A percentile compares a stretch with the other conserved stretches of the same genome.
phyloP scores from a whole-genome alignment of 2,797 vertebrate genomes.

The Chaetodon trifasciatus region DNA sequence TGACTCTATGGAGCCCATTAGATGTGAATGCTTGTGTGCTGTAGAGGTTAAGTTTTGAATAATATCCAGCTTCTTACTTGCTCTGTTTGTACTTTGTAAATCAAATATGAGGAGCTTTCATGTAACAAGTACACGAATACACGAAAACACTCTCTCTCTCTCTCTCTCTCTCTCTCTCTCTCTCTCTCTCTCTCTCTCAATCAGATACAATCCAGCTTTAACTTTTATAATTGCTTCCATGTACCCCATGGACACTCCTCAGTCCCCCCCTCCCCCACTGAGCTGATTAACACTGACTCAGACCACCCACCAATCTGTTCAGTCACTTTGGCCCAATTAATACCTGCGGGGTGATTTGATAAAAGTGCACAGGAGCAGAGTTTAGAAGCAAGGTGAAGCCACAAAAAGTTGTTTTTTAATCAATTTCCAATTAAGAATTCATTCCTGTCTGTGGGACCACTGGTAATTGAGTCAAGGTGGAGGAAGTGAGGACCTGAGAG shows the following conservation, averaged over 20 bases:
- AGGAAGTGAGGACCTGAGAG: constrained; percentile 45
- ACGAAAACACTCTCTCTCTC: background rate
- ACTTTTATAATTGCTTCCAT: constrained; percentile 45
- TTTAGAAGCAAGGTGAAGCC: constrained; percentile 60
- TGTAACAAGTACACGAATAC: background rate
- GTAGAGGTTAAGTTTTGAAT: background rate
- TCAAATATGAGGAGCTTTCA: background rate
- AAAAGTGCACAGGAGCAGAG: constrained; percentile 57
- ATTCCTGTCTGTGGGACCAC: constrained; percentile 52
- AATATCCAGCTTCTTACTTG: background rate
- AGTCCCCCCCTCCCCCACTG: background rate
- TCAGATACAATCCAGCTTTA: constrained; percentile 4
- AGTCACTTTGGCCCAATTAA: constrained; percentile 65
- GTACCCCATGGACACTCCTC: constrained; percentile 18
- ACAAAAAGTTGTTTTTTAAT: constrained; percentile 73
- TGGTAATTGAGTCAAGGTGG: constrained; percentile 70
- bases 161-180: background rate
- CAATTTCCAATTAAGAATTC: constrained; percentile 78
- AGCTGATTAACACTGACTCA: constrained; percentile 51
- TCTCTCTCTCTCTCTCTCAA: background rate
- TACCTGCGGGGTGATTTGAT: constrained; percentile 62
- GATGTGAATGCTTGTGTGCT: background rate
- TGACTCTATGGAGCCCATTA: background rate
- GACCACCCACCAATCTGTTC: constrained; percentile 50
- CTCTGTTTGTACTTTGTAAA: background rate